A percentile compares a stretch with the other conserved stretches of the same genome.
Conservation (phyloP, 2,888 invertebrate species). For the Suillia variegata region DNA sequence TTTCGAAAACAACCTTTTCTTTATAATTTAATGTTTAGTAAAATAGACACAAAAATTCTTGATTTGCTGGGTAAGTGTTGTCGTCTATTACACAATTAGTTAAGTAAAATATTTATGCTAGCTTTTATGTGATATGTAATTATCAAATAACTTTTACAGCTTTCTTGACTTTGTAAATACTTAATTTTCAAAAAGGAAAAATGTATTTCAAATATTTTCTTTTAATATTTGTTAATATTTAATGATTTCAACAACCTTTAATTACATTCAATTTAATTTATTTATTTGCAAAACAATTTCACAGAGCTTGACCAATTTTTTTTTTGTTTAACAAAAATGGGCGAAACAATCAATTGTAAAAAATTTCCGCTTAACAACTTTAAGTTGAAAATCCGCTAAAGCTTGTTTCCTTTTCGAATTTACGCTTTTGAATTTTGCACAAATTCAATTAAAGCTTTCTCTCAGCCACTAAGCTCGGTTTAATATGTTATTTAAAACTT, state of each 20-base stretch:
- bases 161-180: neutral
- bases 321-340: no score
- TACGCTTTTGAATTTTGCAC: constrained; percentile 8
- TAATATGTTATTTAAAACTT: no score
- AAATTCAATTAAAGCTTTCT: constrained; percentile 3
- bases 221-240: no score
- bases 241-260: constrained; percentile 8
- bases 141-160: constrained; percentile 30
- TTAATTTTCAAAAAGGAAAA: constrained; percentile 9
- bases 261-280: neutral
- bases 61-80: neutral
- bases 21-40: constrained; percentile 2
- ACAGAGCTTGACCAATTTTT: neutral
- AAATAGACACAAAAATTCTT: constrained; percentile 13
- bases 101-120: neutral
- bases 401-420: neutral
- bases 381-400: neutral
- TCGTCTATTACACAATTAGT: constrained; percentile 2
- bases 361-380: neutral
- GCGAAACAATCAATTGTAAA: no score
- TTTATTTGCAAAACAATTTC: neutral
- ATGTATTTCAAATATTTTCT: no score
- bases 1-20: constrained; percentile 22
- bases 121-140: neutral
- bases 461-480: constrained; percentile 2